These are phyloP conservation scores for Pachypanchax playfairii DNA, from an alignment of 2,113 vertebrate species.

Conservation along the genomic window DNA sequence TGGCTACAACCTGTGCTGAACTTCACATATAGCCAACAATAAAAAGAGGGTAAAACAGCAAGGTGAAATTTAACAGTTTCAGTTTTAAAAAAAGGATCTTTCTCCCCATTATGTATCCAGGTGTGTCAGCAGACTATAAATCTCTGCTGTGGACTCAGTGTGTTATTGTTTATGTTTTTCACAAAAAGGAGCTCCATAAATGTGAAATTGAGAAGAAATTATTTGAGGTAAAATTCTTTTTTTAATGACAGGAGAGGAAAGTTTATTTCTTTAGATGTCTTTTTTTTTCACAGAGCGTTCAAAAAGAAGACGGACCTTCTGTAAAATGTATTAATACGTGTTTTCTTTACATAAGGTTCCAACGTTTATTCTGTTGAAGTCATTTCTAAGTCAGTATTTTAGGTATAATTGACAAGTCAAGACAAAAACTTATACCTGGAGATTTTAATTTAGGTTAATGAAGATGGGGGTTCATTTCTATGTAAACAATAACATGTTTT, in stretches of 20 bases:
- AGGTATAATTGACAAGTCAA: conserved; percentile 42
- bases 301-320: conserved; percentile 28
- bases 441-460: neutral
- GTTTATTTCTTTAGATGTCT: conserved; percentile 63
- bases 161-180: conserved; percentile 41
- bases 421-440: conserved; percentile 14
- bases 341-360: conserved; percentile 25
- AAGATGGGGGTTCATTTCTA: neutral
- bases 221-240: conserved; percentile 57
- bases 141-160: conserved; percentile 45
- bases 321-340: conserved; percentile 46
- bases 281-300: conserved; percentile 13
- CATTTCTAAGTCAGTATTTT: conserved; percentile 56
- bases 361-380: conserved; percentile 55
- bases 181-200: conserved; percentile 69
- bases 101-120: conserved; percentile 65
- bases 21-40: conserved; percentile 66
- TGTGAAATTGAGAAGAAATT: conserved; percentile 61
- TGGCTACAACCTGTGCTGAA: conserved; percentile 69
- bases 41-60: conserved; percentile 68
- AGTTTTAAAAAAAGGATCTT: conserved; percentile 61
- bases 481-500: no score
- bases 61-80: conserved; percentile 82
- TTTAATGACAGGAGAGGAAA: conserved; percentile 68
- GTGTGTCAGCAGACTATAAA: conserved; percentile 72